These are phyloP conservation scores for Mesorhabditis belari DNA, from an alignment of 2,888 invertebrate genomes.

Conservation along the genomic window DNA sequence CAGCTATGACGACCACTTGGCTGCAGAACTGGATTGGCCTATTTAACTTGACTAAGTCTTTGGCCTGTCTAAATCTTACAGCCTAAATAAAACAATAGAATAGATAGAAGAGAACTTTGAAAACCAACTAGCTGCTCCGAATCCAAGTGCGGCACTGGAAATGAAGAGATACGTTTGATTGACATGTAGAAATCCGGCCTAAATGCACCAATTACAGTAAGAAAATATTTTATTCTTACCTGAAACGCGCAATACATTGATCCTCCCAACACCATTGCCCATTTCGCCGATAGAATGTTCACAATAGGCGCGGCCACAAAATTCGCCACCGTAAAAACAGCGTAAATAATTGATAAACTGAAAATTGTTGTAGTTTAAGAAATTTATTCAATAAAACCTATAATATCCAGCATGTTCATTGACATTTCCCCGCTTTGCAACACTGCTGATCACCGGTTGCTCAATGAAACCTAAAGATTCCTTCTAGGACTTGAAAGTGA, in stretches of 20 bases:
- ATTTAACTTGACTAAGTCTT: too few species aligned
- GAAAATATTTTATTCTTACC: constrained; percentile 5
- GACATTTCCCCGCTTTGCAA: constrained; percentile 18
- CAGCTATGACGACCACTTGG: too few species aligned
- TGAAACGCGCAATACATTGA: constrained; percentile 80
- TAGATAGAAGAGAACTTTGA: background rate
- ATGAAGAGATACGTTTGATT: constrained; percentile 38
- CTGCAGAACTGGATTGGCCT: too few species aligned
- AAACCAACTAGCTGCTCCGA: constrained; percentile 51
- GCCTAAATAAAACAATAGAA: background rate
- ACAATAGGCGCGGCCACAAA: constrained; percentile 89
- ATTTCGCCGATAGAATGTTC: constrained; percentile 74
- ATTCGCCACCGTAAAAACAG: constrained; percentile 80
- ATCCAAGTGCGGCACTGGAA: constrained; percentile 41
- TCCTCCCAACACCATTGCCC: constrained; percentile 78
- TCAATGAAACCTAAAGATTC: constrained; percentile 57
- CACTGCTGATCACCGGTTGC: constrained; percentile 68
- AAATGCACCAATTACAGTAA: background rate
- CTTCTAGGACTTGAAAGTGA: too few species aligned
- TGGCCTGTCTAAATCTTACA: too few species aligned
- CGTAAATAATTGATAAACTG: constrained; percentile 84
- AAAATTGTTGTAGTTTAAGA: too few species aligned
- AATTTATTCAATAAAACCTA: constrained; percentile 6
- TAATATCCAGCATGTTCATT: constrained; percentile 32
- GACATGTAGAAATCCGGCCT: constrained; percentile 38